Evolutionary conservation across 2,888 invertebrate genomes (phyloP), one percentile per base, ranked within the genome.

Genomic region (Saturnia pavonia): DNA sequence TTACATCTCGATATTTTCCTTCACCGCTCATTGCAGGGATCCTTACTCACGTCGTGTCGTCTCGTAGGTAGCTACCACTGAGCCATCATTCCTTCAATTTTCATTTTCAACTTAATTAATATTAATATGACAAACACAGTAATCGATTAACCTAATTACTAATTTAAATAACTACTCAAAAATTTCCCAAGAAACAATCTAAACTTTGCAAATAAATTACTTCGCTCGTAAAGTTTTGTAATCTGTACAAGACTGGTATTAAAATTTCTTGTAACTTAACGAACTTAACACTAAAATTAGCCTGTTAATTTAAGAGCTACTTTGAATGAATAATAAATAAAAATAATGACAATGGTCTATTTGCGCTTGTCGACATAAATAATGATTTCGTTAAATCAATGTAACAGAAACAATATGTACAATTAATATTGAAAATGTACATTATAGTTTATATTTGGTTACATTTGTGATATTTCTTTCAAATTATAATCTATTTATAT

Each of bases 181-280:
- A 40, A 40, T n/a, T 16, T 11, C 40, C 19, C 9, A 40, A 40
- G 40, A 40, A 65, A 19, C 40, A 40, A 63, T 40, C 40, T 19
- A 19, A 65, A 65, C 40, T 65, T 65, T 65, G 8, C n/a, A 40
- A 40, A 19, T 65, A 65, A 65, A 65, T 65, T 65, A 40, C 40
- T 40, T 40, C 40, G 11, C 65, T 65, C n/a, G 8, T 1, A 65
- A 65, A 65, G 40, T 65, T 65, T 34, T 40, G n/a, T 65, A 65
- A 65, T 65, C 40, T 65, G 8, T 8, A 6, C 40, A 40, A 65
- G 65, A n/a, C 19, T 8, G 40, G 19, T 65, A 65, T 65, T 65
- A 65, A 65, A 65, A 65, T 57, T 34, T 34, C 27, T 63, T 34
- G 19, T 8, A 63, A 63, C 63, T 65, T 40, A 7, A 40, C 40